These are phyloP conservation scores for Phenganax subtilis DNA, from an alignment of 92 coral and sea anemone genomes.

Conservation along the genomic window DNA sequence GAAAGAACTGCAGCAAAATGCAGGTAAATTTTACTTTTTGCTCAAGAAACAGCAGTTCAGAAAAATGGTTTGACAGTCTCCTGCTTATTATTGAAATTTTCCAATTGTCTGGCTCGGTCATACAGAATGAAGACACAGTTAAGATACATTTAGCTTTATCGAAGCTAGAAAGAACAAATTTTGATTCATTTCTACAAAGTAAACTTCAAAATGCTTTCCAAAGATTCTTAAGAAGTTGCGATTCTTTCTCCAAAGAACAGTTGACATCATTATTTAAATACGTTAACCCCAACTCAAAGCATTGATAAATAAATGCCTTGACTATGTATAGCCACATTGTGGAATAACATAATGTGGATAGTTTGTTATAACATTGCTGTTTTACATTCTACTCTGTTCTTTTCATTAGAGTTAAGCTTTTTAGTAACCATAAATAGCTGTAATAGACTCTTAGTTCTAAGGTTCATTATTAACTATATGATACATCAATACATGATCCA, in stretches of 20 bases:
- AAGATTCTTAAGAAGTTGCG: not conserved
- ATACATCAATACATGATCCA: too few species aligned
- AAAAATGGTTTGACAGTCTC: not conserved
- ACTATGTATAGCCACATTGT: too few species aligned
- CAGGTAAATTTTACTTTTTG: not conserved
- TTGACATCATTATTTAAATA: too few species aligned
- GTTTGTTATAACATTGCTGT: too few species aligned
- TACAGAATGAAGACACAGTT: not conserved
- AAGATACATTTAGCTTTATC: not conserved
- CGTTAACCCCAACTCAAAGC: too few species aligned
- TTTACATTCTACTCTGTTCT: too few species aligned
- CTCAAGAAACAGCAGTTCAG: not conserved
- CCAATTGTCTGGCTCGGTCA: not conserved
- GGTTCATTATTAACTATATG: too few species aligned
- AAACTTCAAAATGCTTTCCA: not conserved
- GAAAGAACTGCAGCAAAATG: not conserved
- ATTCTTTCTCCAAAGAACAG: not conserved
- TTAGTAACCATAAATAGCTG: too few species aligned
- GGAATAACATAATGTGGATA: too few species aligned
- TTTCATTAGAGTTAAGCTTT: too few species aligned
- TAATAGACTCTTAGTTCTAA: too few species aligned
- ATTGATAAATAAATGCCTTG: too few species aligned
- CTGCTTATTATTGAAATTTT: not conserved
- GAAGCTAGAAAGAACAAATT: not conserved
- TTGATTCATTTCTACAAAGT: not conserved